Evolutionary conservation across 2,888 invertebrate species (phyloP), one percentile per base, ranked within the genome.

Genomic region (Oscheius sp.): DNA sequence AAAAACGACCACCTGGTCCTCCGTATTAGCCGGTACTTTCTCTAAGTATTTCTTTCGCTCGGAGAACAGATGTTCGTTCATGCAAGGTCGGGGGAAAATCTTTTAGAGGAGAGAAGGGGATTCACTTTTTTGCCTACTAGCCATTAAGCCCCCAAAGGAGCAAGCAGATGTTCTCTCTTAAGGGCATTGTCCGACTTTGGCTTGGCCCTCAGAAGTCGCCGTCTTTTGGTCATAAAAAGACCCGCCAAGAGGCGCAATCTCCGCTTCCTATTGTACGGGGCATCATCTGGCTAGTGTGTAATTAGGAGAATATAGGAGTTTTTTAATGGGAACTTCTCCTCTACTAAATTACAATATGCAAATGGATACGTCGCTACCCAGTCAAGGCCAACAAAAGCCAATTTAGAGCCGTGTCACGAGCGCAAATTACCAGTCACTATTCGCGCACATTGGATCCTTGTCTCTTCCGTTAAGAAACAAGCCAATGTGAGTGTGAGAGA

Each of bases 341-440:
- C 20, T 37, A 39, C 29, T 52, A 20, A n/a, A 52, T 61, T 61
- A 61, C 61, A 66, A 55, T 66, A 66, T 66, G 66, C 66, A 66
- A 66, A 66, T 66, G 57, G 45, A 57, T 25, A 55, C 39, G 25
- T 52, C 29, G 53, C 45, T n/a, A n/a, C n/a, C 15, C 50, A 27
- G 52, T 29, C 66, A 66, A 39, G 39, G 55, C 66, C 57, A 66
- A 66, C 66, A 66, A 66, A 66, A 66, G 66, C 66, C 57, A 66
- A 66, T 66, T 66, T 66, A 66, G 55, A 66, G 66, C 25, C 66
- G 66, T 66, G 66, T 55, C 66, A 66, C 66, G 31, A 55, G 46
- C 48, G 53, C 53, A 66, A 66, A 66, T 66, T 66, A 66, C 66
- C 46, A 66, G 55, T 66, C 64, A 46, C 61, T 61, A 61, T 64